A percentile compares a stretch with the other conserved stretches of the same genome.
These are phyloP conservation scores for Zaprionus africanus DNA, from an alignment of 1,140 invertebrate species.

Conservation along the genomic window DNA sequence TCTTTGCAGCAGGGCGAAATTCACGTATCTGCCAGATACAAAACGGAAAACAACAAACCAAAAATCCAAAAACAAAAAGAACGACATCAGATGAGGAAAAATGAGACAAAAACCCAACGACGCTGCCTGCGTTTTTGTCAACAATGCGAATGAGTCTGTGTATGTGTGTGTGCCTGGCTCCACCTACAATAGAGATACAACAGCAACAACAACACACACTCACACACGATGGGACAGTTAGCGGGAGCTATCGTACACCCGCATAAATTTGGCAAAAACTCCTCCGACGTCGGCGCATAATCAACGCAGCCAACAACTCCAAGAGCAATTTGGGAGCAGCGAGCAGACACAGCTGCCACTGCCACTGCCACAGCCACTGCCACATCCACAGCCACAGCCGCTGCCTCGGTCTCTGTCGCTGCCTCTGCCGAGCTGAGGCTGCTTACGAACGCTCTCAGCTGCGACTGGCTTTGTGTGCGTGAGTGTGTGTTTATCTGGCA, in stretches of 20 bases:
- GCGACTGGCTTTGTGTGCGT: neutral
- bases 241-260: constrained; percentile 54
- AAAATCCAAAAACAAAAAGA: constrained; percentile 21
- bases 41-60: constrained; percentile 39
- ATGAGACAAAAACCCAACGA: constrained; percentile 50
- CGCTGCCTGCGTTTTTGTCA: constrained; percentile 73
- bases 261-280: constrained; percentile 76
- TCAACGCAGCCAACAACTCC: constrained; percentile 59
- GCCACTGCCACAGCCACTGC: constrained; percentile 2
- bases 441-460: constrained; percentile 18
- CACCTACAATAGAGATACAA: constrained; percentile 79
- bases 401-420: neutral
- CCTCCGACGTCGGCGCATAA: constrained; percentile 76
- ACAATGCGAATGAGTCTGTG: constrained; percentile 63
- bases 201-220: constrained; percentile 21
- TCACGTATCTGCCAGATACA: constrained; percentile 72
- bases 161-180: constrained; percentile 58
- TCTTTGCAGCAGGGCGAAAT: constrained; percentile 70
- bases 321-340: constrained; percentile 31
- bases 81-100: constrained; percentile 31
- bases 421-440: constrained; percentile 1
- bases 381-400: neutral
- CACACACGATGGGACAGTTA: constrained; percentile 18
- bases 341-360: constrained; percentile 22
- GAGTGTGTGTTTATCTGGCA: neutral